These are phyloP conservation scores for Plectropomus leopardus DNA, from an alignment of 2,113 vertebrate species.

Conservation along the genomic window DNA sequence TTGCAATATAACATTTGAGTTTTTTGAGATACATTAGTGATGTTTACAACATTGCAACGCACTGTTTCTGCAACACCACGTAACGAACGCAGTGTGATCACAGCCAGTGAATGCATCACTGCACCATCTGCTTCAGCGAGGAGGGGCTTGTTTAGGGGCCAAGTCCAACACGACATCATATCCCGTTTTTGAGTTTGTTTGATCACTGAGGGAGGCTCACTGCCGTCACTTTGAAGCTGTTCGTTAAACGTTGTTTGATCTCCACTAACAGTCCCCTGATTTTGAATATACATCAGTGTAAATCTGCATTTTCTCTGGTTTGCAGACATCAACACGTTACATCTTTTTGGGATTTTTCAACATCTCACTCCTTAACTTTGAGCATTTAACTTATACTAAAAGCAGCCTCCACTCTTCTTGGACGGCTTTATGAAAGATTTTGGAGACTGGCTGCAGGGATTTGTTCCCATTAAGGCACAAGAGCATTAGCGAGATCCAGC, in stretches of 20 bases:
- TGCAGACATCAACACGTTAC: neutral
- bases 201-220: constrained; percentile 25
- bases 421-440: neutral
- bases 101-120: constrained; percentile 37
- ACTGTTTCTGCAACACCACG: constrained; percentile 1
- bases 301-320: neutral
- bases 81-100: constrained; percentile 21
- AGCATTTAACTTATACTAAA: neutral
- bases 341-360: neutral
- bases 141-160: constrained; percentile 10
- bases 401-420: neutral
- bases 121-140: constrained; percentile 56
- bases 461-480: neutral
- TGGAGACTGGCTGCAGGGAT: neutral
- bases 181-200: constrained; percentile 32
- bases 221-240: constrained; percentile 3
- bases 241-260: neutral
- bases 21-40: neutral
- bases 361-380: neutral
- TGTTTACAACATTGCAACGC: neutral
- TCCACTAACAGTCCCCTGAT: neutral
- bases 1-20: neutral
- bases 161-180: constrained; percentile 5
- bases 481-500: neutral
- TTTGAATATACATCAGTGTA: neutral